Base-by-base conservation (phyloP, 2,797 vertebrate genomes). In the Anableps anableps region DNA sequence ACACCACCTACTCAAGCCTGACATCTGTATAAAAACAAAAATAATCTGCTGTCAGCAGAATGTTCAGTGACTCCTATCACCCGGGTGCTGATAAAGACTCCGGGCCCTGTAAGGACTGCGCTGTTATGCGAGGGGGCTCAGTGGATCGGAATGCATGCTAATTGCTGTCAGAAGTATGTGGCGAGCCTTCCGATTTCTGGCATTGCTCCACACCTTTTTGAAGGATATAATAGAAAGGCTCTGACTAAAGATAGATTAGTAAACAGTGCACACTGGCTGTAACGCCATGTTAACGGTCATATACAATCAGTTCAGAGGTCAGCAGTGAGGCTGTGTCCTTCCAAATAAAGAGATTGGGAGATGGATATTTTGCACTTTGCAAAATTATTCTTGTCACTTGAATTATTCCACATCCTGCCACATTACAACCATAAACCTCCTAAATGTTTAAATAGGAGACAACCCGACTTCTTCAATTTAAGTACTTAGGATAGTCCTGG, bases 141-240 rank as follows among this genome's bases (percentile, higher is more conserved):
- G 97, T 97, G 97, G 97, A 97, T 97, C 91, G 97, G 97, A 99
- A 98, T 98, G 97, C 97, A 96, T 97, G 97, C 96, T 98, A 98
- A 98, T 97, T 97, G 97, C 95, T 95, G 94, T 97, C 94, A 94
- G 94, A 95, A 96, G 95, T 95, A 95, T 95, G 95, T 91, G 93
- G 93, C 53, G 94, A 93, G 94, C 93, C 93, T 94, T 88, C 93
- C 91, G 81, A 92, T 94, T 94, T 93, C 94, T 96, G 95, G 94
- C 94, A 92, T 91, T 82, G 91, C 93, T 88, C 88, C 80, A 89
- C 92, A 96, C 95, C 94, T 95, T 94, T 90, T 93, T 88, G 89
- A 94, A 95, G 92, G 93, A 93, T 94, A 92, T 89, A 94, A 93
- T 94, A 94, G 93, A 92, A 92, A 90, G 93, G 91, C 87, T 90